A percentile compares a stretch with the other conserved stretches of the same genome.
These are phyloP conservation scores for Leptogaster cylindrica DNA, from an alignment of 2,888 invertebrate genomes.

Conservation along the genomic window DNA sequence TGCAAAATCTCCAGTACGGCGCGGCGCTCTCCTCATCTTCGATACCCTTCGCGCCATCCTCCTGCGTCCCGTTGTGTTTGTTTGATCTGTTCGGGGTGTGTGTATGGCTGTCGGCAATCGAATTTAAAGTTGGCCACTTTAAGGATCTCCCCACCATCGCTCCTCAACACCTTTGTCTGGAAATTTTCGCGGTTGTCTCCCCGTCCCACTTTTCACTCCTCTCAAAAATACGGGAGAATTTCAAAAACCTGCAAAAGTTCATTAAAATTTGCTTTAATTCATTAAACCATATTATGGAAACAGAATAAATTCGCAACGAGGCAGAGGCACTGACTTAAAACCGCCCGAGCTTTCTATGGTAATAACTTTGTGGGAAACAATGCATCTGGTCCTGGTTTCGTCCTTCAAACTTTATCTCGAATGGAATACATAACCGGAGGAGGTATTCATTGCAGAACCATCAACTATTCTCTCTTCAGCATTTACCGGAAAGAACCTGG, in stretches of 20 bases:
- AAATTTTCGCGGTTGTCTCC: no score
- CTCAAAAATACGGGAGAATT: not conserved
- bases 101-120: no score
- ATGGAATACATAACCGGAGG: constrained; percentile 6
- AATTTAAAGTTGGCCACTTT: no score
- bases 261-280: constrained; percentile 38
- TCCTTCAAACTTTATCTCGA: constrained; percentile 26
- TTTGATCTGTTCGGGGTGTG: no score
- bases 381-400: constrained; percentile 20
- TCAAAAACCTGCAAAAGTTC: constrained; percentile 23
- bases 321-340: constrained; percentile 16
- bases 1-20: no score
- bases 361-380: constrained; percentile 23
- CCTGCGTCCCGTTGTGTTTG: no score
- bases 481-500: no score
- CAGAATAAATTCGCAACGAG: constrained; percentile 22
- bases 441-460: constrained; percentile 18
- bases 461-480: not conserved
- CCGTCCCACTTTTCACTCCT: no score
- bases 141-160: no score
- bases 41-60: no score
- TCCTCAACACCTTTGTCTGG: no score
- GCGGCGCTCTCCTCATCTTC: no score
- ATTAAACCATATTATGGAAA: constrained; percentile 38
- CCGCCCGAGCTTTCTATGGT: constrained; percentile 18